Percentiles rank a stretch among this genome's conserved stretches.
phyloP scores from a whole-genome alignment of 2,888 invertebrate species.

The Thymelicus acteon region DNA sequence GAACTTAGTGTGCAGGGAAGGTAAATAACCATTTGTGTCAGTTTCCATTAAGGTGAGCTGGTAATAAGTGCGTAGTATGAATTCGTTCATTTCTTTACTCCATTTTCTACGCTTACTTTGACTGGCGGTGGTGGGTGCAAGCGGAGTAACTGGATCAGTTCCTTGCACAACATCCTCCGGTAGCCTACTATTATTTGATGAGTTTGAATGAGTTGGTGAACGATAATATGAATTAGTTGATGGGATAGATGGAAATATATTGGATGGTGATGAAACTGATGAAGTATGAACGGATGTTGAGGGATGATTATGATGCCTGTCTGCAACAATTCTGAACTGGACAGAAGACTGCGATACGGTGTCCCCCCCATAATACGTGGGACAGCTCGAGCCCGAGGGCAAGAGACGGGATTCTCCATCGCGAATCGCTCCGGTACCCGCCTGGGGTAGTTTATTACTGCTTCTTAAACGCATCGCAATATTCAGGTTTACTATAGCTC shows the following conservation, averaged over 20 bases:
- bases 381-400: constrained; percentile 24
- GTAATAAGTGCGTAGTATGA: constrained; percentile 38
- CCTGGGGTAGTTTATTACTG: constrained; percentile 30
- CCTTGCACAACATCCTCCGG: constrained; percentile 36
- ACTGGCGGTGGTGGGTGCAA: constrained; percentile 10
- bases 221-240: not conserved
- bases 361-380: constrained; percentile 37
- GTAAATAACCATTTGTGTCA: constrained; percentile 25
- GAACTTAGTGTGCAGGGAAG: constrained; percentile 31
- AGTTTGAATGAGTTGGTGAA: not conserved
- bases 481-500: not conserved
- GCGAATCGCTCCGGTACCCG: constrained; percentile 18
- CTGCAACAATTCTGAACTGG: constrained; percentile 10
- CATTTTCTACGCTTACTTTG: constrained; percentile 30
- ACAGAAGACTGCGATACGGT: constrained; percentile 26
- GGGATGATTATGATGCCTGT: not conserved
- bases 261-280: constrained; percentile 6
- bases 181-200: constrained; percentile 5
- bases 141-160: not conserved
- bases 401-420: constrained; percentile 35
- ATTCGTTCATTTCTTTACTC: constrained; percentile 38
- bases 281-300: not conserved
- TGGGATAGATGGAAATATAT: constrained; percentile 1
- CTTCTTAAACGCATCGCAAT: constrained; percentile 3
- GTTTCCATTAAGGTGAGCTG: constrained; percentile 35